These are phyloP conservation scores for Trachythela sp. DNA, from an alignment of 64 coral and sea anemone species.

Conservation along the genomic window DNA sequence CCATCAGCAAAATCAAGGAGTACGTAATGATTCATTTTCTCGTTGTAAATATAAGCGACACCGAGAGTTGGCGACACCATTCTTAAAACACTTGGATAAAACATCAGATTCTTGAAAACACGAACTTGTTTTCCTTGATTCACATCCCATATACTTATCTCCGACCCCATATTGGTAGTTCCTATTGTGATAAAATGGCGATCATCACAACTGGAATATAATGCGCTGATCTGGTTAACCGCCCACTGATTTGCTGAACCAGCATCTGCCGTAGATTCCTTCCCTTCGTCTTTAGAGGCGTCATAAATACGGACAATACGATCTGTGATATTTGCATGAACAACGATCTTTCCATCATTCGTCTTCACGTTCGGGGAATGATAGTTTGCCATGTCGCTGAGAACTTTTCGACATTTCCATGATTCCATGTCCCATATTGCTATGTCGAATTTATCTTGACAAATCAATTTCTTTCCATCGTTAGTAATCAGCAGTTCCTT, in stretches of 20 bases:
- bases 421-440: constrained; percentile 58
- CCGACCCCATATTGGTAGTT: neutral
- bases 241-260: neutral
- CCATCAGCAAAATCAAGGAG: constrained; percentile 70
- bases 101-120: constrained; percentile 30
- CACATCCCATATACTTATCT: neutral
- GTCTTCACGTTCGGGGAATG: neutral
- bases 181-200: neutral
- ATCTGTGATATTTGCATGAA: constrained; percentile 11
- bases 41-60: constrained; percentile 77
- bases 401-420: constrained; percentile 52
- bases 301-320: constrained; percentile 11
- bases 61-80: constrained; percentile 52
- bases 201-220: neutral
- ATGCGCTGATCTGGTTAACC: constrained; percentile 1
- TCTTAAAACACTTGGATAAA: constrained; percentile 62
- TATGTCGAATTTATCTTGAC: constrained; percentile 73
- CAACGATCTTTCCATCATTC: neutral
- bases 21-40: constrained; percentile 66
- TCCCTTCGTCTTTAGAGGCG: neutral
- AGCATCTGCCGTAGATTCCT: neutral
- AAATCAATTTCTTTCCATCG: constrained; percentile 66
- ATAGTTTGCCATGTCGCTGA: constrained; percentile 31
- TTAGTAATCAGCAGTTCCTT: constrained; percentile 65
- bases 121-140: constrained; percentile 48